Evolutionary conservation across 2,797 vertebrate species (phyloP), one percentile per base, ranked within the genome.

Genomic region (Delichon dasypus): DNA sequence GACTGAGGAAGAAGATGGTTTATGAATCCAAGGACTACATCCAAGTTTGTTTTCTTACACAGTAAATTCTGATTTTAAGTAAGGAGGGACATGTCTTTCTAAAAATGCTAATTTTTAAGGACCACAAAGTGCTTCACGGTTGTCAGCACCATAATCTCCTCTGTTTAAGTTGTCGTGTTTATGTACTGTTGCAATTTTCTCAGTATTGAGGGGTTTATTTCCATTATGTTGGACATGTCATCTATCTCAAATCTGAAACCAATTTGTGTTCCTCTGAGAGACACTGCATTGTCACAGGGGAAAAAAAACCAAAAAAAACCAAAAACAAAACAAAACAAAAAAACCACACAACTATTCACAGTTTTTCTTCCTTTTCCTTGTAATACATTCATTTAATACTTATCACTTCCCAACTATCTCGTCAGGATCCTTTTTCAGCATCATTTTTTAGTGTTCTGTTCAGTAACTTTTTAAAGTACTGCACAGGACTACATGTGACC

Each of bases 141-240:
- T 96, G 93, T 96, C 90, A 95, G 60, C 64, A 77, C 75, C 70
- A 74, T 93, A 64, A 91, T 93, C 66, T 81, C 71, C 75, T 93
- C 85, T 58, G 66, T 84, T 97, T 94, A 95, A 90, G 66, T 91
- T 96, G 90, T 94, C 95, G 86, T 93, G 85, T 96, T 96, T 96
- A 91, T 72, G 73, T 79, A 81, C 85, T 73, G 32, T 92, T 95
- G 82, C 77, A 76, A 60, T 93, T 94, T 95, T 76, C 87, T 84
- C 45, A 47, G 57, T 83, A 76, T 68, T 88, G 85, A 91, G 57
- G 47, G 29, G 23, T 88, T 85, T 95, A 84, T 91, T 97, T 96
- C 85, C 61, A 70, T 94, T 88, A 79, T 88, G 83, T 93, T 77
- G 80, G 81, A 88, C 78, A 51, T 45, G 77, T 86, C 42, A 1